phyloP scores from a whole-genome alignment of 2,888 invertebrate species.

The Epistrophe eligans region DNA sequence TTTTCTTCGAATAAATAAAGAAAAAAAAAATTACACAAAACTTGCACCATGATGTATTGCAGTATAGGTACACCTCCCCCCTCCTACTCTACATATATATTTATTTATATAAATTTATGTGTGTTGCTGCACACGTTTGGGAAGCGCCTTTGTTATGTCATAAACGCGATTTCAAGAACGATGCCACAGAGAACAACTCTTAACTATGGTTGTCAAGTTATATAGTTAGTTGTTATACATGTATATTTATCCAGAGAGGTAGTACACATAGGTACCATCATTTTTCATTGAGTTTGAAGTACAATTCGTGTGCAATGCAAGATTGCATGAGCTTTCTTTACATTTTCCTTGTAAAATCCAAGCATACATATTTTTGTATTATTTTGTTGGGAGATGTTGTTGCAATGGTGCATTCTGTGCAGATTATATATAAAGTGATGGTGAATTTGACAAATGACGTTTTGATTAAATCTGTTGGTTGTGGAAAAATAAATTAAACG shows the following conservation, averaged over 20 bases:
- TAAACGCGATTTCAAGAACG: constrained; percentile 33
- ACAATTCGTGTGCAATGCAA: constrained; percentile 66
- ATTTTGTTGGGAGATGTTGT: constrained; percentile 3
- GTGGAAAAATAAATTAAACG: constrained; percentile 63
- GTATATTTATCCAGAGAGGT: constrained; percentile 13
- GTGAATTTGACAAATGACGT: constrained; percentile 70
- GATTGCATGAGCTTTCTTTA: constrained; percentile 72
- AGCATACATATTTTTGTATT: not conserved
- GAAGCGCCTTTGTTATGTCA: constrained; percentile 39
- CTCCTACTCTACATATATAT: no score
- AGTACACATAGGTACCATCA: constrained; percentile 24
- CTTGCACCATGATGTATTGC: constrained; percentile 21
- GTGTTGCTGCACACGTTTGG: constrained; percentile 53
- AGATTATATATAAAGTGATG: constrained; percentile 31
- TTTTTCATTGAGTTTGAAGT: constrained; percentile 64
- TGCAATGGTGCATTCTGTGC: constrained; percentile 17
- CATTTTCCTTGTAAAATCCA: constrained; percentile 39
- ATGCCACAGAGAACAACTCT: not conserved
- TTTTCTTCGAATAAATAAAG: constrained; percentile 30
- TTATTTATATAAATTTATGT: not conserved
- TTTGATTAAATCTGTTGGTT: constrained; percentile 73
- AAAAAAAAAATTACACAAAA: not conserved
- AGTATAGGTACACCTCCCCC: not conserved
- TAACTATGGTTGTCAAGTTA: constrained; percentile 60
- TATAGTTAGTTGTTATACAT: constrained; percentile 25